Conservation (phyloP, 2,113 vertebrate species). For the Poecile atricapillus region DNA sequence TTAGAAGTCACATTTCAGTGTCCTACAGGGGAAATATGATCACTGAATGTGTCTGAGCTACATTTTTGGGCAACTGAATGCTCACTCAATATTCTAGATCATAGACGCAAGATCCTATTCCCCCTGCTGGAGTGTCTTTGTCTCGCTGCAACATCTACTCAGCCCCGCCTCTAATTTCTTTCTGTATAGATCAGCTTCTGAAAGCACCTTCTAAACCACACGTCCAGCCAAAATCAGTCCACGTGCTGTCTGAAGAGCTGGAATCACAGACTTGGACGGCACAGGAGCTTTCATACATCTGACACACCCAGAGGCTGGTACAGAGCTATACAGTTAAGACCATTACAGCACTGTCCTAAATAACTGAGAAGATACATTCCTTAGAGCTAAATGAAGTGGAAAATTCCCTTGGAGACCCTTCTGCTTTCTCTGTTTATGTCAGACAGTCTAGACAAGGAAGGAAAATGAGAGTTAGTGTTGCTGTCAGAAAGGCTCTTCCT, state of each 20-base stretch:
- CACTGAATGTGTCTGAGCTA: not conserved
- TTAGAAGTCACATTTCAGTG: not conserved
- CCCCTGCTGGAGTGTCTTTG: not conserved
- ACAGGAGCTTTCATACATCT: not conserved
- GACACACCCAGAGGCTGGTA: slow-evolving; percentile 23
- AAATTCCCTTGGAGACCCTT: slow-evolving; percentile 37
- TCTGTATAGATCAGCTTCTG: not conserved
- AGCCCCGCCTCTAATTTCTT: not conserved
- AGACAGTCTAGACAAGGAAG: slow-evolving; percentile 2
- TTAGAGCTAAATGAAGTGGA: slow-evolving; percentile 17
- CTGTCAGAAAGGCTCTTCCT: not conserved
- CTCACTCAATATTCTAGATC: not conserved
- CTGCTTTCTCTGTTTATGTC: slow-evolving; percentile 15
- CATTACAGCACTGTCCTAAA: slow-evolving; percentile 4
- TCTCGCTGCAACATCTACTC: not conserved
- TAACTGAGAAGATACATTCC: slow-evolving; percentile 31
- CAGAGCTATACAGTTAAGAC: not conserved
- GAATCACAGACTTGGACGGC: not conserved
- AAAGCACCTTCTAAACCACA: not conserved
- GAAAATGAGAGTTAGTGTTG: not conserved
- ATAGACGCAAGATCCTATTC: not conserved
- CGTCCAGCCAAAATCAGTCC: not conserved
- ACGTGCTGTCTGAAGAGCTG: not conserved
- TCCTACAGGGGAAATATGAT: not conserved
- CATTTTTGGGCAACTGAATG: not conserved